Percentiles rank a stretch among this genome's conserved stretches.
These are phyloP conservation scores for Eurystomus gularis DNA, from an alignment of 2,113 vertebrate genomes.

Conservation along the genomic window DNA sequence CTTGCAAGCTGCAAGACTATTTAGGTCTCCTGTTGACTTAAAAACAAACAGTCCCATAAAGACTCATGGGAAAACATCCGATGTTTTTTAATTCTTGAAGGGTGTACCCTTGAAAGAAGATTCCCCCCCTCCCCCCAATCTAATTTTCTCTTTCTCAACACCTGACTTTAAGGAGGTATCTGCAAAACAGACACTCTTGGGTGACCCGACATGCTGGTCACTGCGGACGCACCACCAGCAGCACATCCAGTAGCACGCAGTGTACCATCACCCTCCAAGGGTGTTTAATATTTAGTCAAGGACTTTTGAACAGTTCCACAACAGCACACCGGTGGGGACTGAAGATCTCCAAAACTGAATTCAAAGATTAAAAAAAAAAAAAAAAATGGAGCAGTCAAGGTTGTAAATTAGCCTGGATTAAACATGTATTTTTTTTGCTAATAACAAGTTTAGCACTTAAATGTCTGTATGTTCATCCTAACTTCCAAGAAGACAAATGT, in stretches of 20 bases:
- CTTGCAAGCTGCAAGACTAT: not conserved
- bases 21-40: not conserved
- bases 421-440: not conserved
- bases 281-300: constrained; percentile 53
- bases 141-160: not conserved
- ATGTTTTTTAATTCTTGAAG: not conserved
- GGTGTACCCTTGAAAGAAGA: not conserved
- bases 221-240: not conserved
- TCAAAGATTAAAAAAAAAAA: not conserved
- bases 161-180: not conserved
- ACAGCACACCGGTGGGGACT: not conserved
- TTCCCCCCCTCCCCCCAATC: not conserved
- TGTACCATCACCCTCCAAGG: not conserved
- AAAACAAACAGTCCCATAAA: not conserved
- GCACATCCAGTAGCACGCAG: not conserved
- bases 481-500: not conserved
- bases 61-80: not conserved
- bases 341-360: not conserved
- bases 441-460: not conserved
- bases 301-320: constrained; percentile 2
- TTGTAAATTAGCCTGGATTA: not conserved
- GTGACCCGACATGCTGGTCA: not conserved
- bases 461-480: not conserved
- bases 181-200: not conserved
- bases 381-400: not conserved